phyloP scores from a whole-genome alignment of 2,888 invertebrate species.

The Tenthredo livida region DNA sequence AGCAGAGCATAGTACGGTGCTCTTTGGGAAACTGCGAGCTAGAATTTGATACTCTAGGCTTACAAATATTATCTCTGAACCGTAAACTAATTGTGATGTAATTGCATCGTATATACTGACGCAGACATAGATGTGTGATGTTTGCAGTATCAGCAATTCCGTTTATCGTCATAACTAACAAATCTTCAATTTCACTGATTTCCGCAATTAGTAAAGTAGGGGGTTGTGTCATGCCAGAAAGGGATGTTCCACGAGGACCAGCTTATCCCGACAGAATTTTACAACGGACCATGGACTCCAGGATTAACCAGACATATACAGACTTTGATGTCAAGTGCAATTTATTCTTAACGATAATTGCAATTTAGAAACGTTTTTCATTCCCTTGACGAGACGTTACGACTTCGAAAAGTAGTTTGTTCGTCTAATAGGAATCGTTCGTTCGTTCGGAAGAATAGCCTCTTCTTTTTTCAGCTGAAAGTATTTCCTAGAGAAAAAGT shows the following conservation, averaged over 20 bases:
- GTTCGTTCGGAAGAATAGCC: background rate
- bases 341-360: background rate
- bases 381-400: background rate
- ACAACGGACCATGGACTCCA: background rate
- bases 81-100: constrained; percentile 22
- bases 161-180: background rate
- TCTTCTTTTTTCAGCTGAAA: background rate
- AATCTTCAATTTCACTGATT: background rate
- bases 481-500: background rate
- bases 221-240: background rate
- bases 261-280: background rate
- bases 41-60: constrained; percentile 29
- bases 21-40: background rate
- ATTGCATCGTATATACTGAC: background rate
- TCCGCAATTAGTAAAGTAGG: background rate
- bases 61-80: constrained; percentile 27
- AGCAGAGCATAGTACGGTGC: constrained; percentile 9
- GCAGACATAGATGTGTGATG: background rate
- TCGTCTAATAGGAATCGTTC: background rate
- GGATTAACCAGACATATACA: too few species aligned
- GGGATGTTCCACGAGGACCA: background rate
- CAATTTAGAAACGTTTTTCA: background rate
- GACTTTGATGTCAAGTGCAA: background rate
- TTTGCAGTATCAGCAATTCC: background rate
- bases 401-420: background rate